These are phyloP conservation scores for Tortrix viridana DNA, from an alignment of 2,888 invertebrate genomes.

Conservation along the genomic window DNA sequence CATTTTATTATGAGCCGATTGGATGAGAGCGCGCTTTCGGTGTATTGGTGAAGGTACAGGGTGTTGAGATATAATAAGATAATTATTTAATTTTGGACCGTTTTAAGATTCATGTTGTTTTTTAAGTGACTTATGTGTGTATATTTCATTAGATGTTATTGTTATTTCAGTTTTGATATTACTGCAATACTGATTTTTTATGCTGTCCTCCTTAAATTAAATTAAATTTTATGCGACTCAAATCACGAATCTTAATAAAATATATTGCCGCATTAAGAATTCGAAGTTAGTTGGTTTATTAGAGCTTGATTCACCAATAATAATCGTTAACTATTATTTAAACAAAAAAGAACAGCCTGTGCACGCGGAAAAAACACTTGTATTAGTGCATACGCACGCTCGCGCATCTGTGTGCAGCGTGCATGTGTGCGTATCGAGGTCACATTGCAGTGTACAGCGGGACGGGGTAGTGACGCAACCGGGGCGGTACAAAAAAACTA, in stretches of 20 bases:
- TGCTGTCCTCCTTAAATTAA: too few relatives aligned
- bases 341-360: conserved; percentile 61
- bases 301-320: conserved; percentile 12
- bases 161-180: too few relatives aligned
- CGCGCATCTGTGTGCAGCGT: conserved; percentile 49
- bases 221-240: too few relatives aligned
- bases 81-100: neutral
- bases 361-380: conserved; percentile 47
- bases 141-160: too few relatives aligned
- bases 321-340: conserved; percentile 43
- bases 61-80: conserved; percentile 42
- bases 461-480: conserved; percentile 45
- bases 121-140: too few relatives aligned
- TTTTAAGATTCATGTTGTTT: too few relatives aligned
- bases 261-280: neutral
- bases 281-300: neutral
- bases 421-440: conserved; percentile 73
- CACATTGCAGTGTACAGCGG: conserved; percentile 67
- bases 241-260: too few relatives aligned
- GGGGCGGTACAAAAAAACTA: conserved; percentile 22
- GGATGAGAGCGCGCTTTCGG: conserved; percentile 65
- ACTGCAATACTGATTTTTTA: too few relatives aligned
- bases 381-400: conserved; percentile 56
- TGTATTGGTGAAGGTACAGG: conserved; percentile 63
- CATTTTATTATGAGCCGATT: conserved; percentile 83